Evolutionary conservation across 2,888 invertebrate genomes (phyloP), one percentile per base, ranked within the genome.

Genomic region (Lepidochitona cinerea): DNA sequence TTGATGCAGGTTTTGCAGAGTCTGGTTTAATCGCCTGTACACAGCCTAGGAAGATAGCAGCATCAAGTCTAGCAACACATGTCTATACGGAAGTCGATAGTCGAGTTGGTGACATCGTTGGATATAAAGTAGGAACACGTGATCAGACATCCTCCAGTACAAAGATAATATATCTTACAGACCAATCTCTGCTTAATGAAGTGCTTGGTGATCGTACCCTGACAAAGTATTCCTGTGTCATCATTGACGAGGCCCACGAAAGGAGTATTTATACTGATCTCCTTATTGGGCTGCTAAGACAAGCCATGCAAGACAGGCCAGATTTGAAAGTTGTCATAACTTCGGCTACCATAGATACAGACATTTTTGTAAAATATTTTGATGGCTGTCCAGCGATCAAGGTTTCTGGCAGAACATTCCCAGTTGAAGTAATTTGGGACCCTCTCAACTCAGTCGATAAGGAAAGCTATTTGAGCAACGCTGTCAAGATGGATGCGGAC

Each of bases 191-290:
- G 68, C 78, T 91, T 29, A 89, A 90, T 72, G 89, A 88, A 73
- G 87, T 85, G 71, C 76, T 88, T 12, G 73, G 78, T 54, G 89
- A 89, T 74, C 78, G 75, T 9, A 37, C 75, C 5, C 79, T 91
- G 33, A 70, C 23, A 12, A 59, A 80, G 49, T 81, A 83, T 72
- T 76, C 81, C 14, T 81, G 83, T 70, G 82, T 91, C n/a, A 84
- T 91, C 2, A 85, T 91, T 54, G 91, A 91, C 77, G 90, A 91
- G 81, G 90, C 90, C 3, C 90, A 91, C 79, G 90, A 90, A 76
- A 77, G 91, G 74, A 89, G 87, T 68, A 85, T 90, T 23, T 83
- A 86, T 71, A 89, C 90, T 4, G 91, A 91, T 71, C 76, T 91
- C n/a, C 80, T 91, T 32, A 76, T 91, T 9, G 89, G 90, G 29